Evolutionary conservation across 2,113 vertebrate species (phyloP).

Genomic region (Esox niger): DNA sequence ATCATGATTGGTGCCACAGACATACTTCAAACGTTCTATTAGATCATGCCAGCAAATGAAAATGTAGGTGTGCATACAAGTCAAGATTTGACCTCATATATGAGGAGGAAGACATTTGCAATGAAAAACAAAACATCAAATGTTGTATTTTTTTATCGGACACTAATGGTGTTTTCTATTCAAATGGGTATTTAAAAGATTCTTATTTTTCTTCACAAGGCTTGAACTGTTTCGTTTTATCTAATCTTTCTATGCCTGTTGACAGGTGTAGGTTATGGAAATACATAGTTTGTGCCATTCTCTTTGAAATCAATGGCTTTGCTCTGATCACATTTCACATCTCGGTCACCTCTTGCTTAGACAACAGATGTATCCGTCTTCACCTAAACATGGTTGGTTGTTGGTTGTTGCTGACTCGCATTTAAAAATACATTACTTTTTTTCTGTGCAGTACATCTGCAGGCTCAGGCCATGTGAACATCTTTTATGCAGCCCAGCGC

Average conservation of each 20-base stretch:
- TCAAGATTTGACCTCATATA: neutral
- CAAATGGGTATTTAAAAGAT: too few relatives aligned
- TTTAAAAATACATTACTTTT: conserved; percentile 27
- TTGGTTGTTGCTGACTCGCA: conserved; percentile 29
- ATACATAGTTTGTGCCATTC: conserved; percentile 46
- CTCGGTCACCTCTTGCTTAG: conserved; percentile 52
- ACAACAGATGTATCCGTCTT: conserved; percentile 35
- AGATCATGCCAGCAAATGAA: too few relatives aligned
- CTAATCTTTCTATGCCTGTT: conserved; percentile 19
- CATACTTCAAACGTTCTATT: too few relatives aligned
- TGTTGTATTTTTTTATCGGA: too few relatives aligned
- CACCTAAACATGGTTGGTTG: conserved; percentile 40
- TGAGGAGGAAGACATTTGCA: conserved; percentile 6
- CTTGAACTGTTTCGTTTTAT: conserved; percentile 28
- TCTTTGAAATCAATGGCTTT: conserved; percentile 50
- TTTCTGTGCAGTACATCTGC: conserved; percentile 13
- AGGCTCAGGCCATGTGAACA: conserved; percentile 15
- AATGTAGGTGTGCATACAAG: neutral
- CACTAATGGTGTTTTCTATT: too few relatives aligned
- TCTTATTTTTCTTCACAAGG: too few relatives aligned
- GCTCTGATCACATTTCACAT: conserved; percentile 57
- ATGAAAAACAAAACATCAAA: too few relatives aligned
- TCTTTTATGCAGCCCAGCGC: conserved; percentile 23
- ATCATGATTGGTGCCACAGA: neutral
- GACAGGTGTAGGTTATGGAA: conserved; percentile 47